Percentiles rank a stretch among this genome's conserved stretches.
These are phyloP conservation scores for Zaprionus kolodkinae DNA, from an alignment of 1,140 invertebrate species.

Conservation along the genomic window DNA sequence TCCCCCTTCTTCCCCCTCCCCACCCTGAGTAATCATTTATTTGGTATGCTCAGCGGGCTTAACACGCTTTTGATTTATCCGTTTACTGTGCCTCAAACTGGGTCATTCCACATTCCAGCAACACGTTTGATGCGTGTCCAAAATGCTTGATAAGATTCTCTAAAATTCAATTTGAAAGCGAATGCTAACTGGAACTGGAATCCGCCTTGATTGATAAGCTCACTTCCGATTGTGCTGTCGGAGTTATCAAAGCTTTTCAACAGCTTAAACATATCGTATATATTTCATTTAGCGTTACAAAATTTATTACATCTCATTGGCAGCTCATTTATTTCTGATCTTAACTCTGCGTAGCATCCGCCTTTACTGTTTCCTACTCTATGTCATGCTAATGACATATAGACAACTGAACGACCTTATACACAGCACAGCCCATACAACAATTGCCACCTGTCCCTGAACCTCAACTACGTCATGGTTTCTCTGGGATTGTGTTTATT, in stretches of 20 bases:
- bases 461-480: conserved; percentile 52
- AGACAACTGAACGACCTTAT: conserved; percentile 22
- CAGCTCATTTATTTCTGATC: conserved; percentile 20
- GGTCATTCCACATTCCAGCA: conserved; percentile 55
- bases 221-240: background rate
- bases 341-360: conserved; percentile 58
- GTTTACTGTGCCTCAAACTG: conserved; percentile 37
- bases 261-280: background rate
- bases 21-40: conserved; percentile 23
- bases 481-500: conserved; percentile 28
- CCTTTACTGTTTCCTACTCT: conserved; percentile 50
- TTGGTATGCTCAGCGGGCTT: conserved; percentile 70
- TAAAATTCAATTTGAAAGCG: conserved; percentile 22
- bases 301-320: conserved; percentile 35
- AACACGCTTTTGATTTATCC: conserved; percentile 57
- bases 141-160: conserved; percentile 38
- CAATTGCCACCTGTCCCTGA: conserved; percentile 57
- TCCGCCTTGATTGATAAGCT: background rate
- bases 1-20: background rate
- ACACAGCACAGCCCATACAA: background rate
- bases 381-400: conserved; percentile 66
- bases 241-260: background rate
- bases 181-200: background rate
- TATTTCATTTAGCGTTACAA: background rate
- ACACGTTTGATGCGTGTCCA: conserved; percentile 7